These are phyloP conservation scores for Anhinga anhinga DNA, from an alignment of 2,113 vertebrate species.

Conservation along the genomic window DNA sequence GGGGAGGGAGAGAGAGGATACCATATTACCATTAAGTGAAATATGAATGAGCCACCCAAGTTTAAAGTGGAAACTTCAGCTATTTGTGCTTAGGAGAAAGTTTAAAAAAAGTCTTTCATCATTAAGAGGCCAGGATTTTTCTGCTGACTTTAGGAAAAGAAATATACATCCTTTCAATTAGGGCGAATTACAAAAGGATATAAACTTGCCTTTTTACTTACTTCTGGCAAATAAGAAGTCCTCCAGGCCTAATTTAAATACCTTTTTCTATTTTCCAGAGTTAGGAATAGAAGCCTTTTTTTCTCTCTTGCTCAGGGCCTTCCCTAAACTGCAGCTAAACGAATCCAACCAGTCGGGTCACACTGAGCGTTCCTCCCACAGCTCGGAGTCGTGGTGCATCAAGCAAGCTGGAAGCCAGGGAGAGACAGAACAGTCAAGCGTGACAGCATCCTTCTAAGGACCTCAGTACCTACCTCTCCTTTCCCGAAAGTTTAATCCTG, in stretches of 20 bases:
- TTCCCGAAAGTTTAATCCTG: neutral
- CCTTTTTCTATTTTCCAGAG: conserved; percentile 20
- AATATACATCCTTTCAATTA: conserved; percentile 35
- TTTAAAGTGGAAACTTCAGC: conserved; percentile 47
- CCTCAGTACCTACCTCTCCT: neutral
- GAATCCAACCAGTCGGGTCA: neutral
- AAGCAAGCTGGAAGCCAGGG: neutral
- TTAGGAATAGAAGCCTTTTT: neutral
- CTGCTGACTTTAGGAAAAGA: conserved; percentile 54
- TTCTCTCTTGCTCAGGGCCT: neutral
- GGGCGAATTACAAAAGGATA: conserved; percentile 9
- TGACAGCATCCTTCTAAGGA: neutral
- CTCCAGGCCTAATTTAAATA: conserved; percentile 39
- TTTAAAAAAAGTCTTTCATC: neutral
- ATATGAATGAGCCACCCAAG: conserved; percentile 58
- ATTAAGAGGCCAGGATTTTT: conserved; percentile 12
- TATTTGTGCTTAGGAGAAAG: neutral
- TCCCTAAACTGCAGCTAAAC: neutral
- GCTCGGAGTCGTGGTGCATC: neutral
- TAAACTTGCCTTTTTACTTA: conserved; percentile 3
- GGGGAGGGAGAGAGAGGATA: neutral
- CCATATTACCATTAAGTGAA: conserved; percentile 35
- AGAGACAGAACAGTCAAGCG: neutral
- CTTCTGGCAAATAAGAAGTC: conserved; percentile 23
- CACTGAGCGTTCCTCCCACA: fast-evolving